phyloP scores from a whole-genome alignment of 2,113 vertebrate species.

The Eptesicus fuscus region DNA sequence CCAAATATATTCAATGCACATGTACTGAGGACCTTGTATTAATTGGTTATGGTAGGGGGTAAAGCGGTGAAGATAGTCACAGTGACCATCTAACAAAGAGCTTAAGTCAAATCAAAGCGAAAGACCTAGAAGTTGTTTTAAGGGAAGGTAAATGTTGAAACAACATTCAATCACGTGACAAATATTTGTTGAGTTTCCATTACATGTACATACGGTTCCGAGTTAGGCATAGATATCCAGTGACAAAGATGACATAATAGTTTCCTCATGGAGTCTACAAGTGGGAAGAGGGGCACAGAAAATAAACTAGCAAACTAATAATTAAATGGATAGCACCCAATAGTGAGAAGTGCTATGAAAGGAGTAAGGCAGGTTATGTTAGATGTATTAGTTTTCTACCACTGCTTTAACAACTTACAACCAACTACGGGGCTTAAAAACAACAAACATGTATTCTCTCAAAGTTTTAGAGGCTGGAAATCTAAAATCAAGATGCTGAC shows the following conservation, averaged over 20 bases:
- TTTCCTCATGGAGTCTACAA: not conserved
- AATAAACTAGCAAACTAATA: not conserved
- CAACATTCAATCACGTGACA: not conserved
- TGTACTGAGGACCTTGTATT: not conserved
- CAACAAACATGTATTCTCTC: not conserved
- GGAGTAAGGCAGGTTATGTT: not conserved
- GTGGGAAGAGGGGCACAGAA: not conserved
- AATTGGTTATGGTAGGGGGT: not conserved
- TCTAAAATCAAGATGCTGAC: not conserved
- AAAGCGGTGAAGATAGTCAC: not conserved
- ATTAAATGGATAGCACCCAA: not conserved
- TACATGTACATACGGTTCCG: not conserved
- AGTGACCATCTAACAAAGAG: not conserved
- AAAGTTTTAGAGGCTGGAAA: not conserved
- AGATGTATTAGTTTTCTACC: not conserved
- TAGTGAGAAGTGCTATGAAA: not conserved
- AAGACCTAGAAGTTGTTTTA: not conserved
- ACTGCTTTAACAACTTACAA: not conserved
- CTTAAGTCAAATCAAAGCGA: not conserved
- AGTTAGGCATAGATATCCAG: not conserved
- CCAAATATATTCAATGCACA: not conserved
- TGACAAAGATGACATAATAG: not conserved
- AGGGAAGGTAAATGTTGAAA: not conserved
- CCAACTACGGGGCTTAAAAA: not conserved
- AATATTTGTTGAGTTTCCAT: not conserved